Evolutionary conservation across 2,888 invertebrate species (phyloP), one percentile per base, ranked within the genome.

Genomic region (Leistus spinibarbis): DNA sequence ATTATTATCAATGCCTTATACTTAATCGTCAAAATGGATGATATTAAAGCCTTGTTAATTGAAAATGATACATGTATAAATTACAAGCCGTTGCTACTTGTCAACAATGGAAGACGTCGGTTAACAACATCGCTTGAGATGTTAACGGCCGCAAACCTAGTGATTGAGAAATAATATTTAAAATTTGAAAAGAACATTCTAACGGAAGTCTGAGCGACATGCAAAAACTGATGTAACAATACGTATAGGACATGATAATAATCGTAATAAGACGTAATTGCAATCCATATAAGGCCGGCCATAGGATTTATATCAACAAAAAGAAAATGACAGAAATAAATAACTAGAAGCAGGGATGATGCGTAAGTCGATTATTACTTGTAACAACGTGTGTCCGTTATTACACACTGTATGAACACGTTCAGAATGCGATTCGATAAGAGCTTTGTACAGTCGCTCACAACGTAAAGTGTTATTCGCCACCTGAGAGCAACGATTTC

Each of bases 181-280:
- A 40, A 40, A 40, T 40, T 40, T 13, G 40, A 64, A 53, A 17
- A 66, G 13, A 53, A 22, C 62, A 60, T 62, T 68, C 62, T 74
- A 74, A 74, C 74, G 74, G 74, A 74, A 74, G 68, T 74, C 62
- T 60, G 22, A 72, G 40, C 54, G 53, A 64, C 64, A 54, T 68
- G 54, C 53, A 68, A 74, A 62, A 74, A 62, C 67, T 54, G 17
- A 62, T 66, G 40, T 62, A 74, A 74, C 68, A 72, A 72, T 72
- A 40, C 27, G 60, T 57, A 60, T 57, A 67, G 62, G 60, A 74
- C 68, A 63, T 68, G 74, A 74, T 74, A 74, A 74, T 74, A 74
- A 74, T 74, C 74, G 68, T 68, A 74, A 74, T 74, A 74, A 74
- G 60, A 54, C 27, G 63, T 74, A 74, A 74, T 74, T 74, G 74